Conservation (phyloP, 1,140 invertebrate genomes). For the Trichomalopsis sarcophagae region DNA sequence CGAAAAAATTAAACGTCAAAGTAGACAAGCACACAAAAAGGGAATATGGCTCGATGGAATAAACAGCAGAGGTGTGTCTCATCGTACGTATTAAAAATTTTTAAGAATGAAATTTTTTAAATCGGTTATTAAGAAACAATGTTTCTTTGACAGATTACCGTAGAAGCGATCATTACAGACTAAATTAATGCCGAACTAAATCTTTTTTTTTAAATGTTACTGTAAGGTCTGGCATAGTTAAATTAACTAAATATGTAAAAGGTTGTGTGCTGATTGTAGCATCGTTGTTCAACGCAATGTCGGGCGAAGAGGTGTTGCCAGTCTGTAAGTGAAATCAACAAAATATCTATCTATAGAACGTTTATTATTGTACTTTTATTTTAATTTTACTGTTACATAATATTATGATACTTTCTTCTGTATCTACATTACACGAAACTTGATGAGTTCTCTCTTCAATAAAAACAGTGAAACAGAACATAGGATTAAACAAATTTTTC, state of each 20-base stretch:
- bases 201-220: slow-evolving; percentile 22
- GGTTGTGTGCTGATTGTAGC: slow-evolving; percentile 74
- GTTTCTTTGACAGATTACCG: slow-evolving; percentile 41
- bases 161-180: slow-evolving; percentile 16
- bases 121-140: slow-evolving; percentile 41
- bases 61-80: slow-evolving; percentile 51
- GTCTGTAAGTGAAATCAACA: slow-evolving; percentile 74
- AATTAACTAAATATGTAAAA: slow-evolving; percentile 64
- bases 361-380: slow-evolving; percentile 55
- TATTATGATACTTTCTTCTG: slow-evolving; percentile 43
- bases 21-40: slow-evolving; percentile 56
- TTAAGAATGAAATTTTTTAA: slow-evolving; percentile 36
- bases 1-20: slow-evolving; percentile 55
- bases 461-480: slow-evolving; percentile 52
- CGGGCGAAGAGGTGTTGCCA: slow-evolving; percentile 73
- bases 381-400: slow-evolving; percentile 47
- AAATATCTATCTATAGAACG: slow-evolving; percentile 71
- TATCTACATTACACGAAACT: slow-evolving; percentile 14
- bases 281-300: slow-evolving; percentile 73
- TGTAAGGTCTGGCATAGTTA: slow-evolving; percentile 43
- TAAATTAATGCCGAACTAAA: slow-evolving; percentile 14
- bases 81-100: slow-evolving; percentile 54
- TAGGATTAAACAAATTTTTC: slow-evolving; percentile 13
- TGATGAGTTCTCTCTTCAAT: slow-evolving; percentile 49
- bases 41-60: slow-evolving; percentile 62